Percentiles rank a stretch among this genome's conserved stretches.
Evolutionary conservation across 2,797 vertebrate species (phyloP).

Genomic region (Danio jaintianensis): DNA sequence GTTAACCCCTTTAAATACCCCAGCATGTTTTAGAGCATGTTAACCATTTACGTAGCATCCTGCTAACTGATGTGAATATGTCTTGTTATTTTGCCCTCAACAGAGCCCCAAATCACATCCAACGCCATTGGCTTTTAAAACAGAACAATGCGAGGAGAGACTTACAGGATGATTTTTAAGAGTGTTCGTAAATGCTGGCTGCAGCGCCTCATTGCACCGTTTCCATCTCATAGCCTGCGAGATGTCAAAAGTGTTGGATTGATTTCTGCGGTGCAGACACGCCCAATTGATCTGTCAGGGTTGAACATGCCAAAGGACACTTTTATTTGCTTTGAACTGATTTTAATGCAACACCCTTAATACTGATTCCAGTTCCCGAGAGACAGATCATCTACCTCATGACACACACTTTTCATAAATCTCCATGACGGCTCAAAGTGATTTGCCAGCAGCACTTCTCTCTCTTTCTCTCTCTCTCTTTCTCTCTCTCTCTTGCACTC

Average conservation of each 20-base stretch:
- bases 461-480: slow-evolving; percentile 1
- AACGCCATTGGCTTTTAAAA: slow-evolving; percentile 27
- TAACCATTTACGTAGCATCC: background rate
- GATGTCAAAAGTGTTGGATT: slow-evolving; percentile 47
- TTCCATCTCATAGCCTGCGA: slow-evolving; percentile 49
- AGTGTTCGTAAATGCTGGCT: slow-evolving; percentile 40
- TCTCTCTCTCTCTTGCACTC: slow-evolving; percentile 69
- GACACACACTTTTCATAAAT: slow-evolving; percentile 61
- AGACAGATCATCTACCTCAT: slow-evolving; percentile 52
- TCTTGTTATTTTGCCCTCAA: slow-evolving; percentile 32
- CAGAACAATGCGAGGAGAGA: slow-evolving; percentile 15
- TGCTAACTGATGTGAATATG: slow-evolving; percentile 6
- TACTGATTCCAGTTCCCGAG: slow-evolving; percentile 47
- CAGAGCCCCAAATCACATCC: slow-evolving; percentile 19
- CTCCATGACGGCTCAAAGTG: slow-evolving; percentile 54
- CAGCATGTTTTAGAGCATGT: slow-evolving; percentile 2
- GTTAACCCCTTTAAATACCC: slow-evolving; percentile 70
- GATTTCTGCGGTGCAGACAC: slow-evolving; percentile 56
- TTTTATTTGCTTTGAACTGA: slow-evolving; percentile 60
- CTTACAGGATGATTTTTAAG: slow-evolving; percentile 47
- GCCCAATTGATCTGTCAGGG: slow-evolving; percentile 56
- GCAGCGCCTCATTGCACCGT: slow-evolving; percentile 53
- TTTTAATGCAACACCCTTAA: slow-evolving; percentile 58
- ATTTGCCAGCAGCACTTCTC: slow-evolving; percentile 57
- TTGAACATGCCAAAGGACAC: slow-evolving; percentile 57